A percentile compares a stretch with the other conserved stretches of the same genome.
phyloP scores from a whole-genome alignment of 2,113 vertebrate species.

The Harpagus bidentatus region DNA sequence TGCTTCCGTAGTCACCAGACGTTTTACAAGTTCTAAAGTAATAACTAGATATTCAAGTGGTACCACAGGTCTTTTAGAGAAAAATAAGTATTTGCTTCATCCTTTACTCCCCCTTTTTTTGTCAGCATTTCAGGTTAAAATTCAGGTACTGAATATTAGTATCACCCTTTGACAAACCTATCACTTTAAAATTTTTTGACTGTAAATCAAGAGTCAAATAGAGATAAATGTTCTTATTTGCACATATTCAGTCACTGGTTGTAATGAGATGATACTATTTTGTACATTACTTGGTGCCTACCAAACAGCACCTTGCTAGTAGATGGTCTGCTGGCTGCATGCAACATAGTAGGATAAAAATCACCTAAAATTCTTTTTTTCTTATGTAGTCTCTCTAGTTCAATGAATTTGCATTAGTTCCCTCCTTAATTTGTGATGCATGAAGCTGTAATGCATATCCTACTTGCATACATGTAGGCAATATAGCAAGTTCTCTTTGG shows the following conservation, averaged over 20 bases:
- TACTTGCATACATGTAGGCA: background rate
- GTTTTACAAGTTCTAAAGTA: background rate
- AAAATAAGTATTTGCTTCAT: background rate
- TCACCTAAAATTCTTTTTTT: background rate
- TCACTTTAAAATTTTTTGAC: background rate
- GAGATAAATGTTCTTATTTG: background rate
- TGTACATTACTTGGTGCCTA: background rate
- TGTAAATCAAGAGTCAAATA: background rate
- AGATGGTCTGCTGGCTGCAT: background rate
- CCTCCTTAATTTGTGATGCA: background rate
- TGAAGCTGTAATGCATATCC: background rate
- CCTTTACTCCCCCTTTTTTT: background rate
- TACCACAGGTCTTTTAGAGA: background rate
- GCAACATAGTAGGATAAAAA: background rate
- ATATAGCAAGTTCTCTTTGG: background rate
- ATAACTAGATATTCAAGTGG: background rate
- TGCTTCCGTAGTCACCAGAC: background rate
- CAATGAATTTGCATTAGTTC: background rate
- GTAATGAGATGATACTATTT: background rate
- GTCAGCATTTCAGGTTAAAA: background rate
- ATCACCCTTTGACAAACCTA: background rate
- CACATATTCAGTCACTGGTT: background rate
- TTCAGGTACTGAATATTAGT: background rate
- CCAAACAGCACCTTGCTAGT: background rate
- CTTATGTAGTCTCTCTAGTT: background rate